Base-by-base conservation (phyloP, 2,888 invertebrate species). In the Agonopterix heracliana region DNA sequence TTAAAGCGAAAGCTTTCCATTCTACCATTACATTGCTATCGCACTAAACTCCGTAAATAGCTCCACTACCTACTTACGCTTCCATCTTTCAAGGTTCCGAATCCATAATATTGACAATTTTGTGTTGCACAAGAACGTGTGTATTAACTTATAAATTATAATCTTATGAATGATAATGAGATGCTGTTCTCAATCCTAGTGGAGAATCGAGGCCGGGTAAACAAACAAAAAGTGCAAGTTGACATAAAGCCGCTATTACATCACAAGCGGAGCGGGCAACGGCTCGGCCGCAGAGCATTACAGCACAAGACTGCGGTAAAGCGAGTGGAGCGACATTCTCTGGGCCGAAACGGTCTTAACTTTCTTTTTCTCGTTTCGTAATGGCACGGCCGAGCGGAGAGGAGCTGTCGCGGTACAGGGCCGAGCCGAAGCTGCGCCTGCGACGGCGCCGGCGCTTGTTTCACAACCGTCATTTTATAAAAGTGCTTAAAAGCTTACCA, bases 281-380 rank as follows among this genome's bases (percentile, higher is more conserved):
- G 56, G 57, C 53, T 26, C 7, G 26, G 52, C 58, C 62, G 61
- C 64, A 64, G 68, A 68, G 64, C 68, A 63, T 63, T 67, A 59
- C 64, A 61, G 64, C 61, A 64, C 61, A 59, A 62, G 63, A 58
- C 65, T 61, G 61, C 61, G 34, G 17, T 41, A 17, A 58, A 61
- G 56, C 59, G 68, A 72, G 65, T 67, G 65, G 71, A 72, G 73
- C 65, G 74, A 74, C 73, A 77, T 72, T 81, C 74, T 77, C 76
- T 72, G 67, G 59, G 67, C 64, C 63, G 69, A 72, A 81, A 78
- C 73, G 63, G 64, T 71, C 59, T 76, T 73, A 71, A 81, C 82
- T 83, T 84, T 81, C 80, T 72, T 83, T 41, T 84, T 84, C 76
- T 74, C 66, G 81, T 85, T 82, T 84, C 82, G 81, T 83, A 82